phyloP scores from a whole-genome alignment of 2,113 vertebrate species.

The Panthera uncia region DNA sequence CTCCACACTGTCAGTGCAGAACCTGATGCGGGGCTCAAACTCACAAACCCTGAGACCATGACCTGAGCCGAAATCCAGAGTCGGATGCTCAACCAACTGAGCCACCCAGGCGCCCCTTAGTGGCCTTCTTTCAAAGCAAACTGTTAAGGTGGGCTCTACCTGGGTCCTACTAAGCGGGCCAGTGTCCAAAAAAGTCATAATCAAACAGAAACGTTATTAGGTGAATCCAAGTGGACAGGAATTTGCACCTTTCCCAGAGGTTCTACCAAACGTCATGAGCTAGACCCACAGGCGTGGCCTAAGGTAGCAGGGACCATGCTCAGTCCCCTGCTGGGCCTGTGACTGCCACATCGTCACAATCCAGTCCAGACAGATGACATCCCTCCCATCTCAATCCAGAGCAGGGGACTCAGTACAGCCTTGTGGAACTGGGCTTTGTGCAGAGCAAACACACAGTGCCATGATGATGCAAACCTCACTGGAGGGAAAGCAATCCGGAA shows the following conservation, averaged over 20 bases:
- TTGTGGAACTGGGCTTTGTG: neutral
- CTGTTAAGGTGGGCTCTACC: neutral
- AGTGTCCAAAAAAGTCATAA: neutral
- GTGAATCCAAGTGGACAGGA: neutral
- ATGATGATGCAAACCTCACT: neutral
- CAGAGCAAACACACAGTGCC: neutral
- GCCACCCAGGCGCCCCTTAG: too few relatives aligned
- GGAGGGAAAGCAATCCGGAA: neutral
- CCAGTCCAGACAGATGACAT: neutral
- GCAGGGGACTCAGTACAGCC: neutral
- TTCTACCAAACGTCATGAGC: neutral
- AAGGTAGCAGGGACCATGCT: neutral
- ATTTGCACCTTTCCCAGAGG: neutral
- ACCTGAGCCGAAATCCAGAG: too few relatives aligned
- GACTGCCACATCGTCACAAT: neutral
- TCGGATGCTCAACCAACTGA: too few relatives aligned
- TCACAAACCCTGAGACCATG: too few relatives aligned
- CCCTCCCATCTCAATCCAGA: neutral
- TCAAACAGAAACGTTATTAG: neutral
- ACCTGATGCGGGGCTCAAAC: too few relatives aligned
- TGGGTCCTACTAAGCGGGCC: neutral
- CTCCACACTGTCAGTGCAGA: too few relatives aligned
- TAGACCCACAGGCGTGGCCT: accelerated
- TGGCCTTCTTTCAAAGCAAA: neutral
- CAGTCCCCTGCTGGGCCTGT: neutral